These are phyloP conservation scores for Catharus fuscescens DNA, from an alignment of 2,113 vertebrate genomes.

Conservation along the genomic window DNA sequence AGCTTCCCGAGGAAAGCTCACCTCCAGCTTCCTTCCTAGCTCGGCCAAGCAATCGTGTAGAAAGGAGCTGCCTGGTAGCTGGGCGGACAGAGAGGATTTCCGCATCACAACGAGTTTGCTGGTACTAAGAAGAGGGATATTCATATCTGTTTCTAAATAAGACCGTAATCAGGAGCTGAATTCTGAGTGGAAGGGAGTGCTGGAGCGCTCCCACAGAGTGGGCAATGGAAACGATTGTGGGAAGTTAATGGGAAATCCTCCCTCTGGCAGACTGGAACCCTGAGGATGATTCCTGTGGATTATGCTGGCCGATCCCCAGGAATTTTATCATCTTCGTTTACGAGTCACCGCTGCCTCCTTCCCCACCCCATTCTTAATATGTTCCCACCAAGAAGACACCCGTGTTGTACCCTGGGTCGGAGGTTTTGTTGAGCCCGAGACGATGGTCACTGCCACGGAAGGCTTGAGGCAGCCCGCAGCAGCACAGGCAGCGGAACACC, in stretches of 20 bases:
- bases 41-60: background rate
- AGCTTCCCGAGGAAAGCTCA: background rate
- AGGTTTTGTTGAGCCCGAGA: constrained; percentile 4
- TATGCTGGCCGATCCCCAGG: background rate
- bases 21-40: background rate
- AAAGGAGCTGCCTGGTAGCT: background rate
- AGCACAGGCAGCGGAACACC: background rate
- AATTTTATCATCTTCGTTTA: background rate
- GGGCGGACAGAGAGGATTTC: background rate
- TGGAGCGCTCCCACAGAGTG: background rate
- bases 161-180: background rate
- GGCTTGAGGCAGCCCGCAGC: background rate
- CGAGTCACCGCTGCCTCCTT: background rate
- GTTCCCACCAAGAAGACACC: background rate
- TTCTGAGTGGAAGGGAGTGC: background rate
- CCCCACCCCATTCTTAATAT: background rate
- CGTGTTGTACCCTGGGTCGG: background rate
- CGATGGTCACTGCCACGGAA: background rate
- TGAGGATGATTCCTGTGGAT: background rate
- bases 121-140: background rate
- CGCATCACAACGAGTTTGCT: background rate
- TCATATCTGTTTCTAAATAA: background rate
- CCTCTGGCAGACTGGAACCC: background rate
- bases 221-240: background rate
- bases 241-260: background rate